Evolutionary conservation across 2,113 vertebrate genomes (phyloP).

Genomic region (Sitta europaea): DNA sequence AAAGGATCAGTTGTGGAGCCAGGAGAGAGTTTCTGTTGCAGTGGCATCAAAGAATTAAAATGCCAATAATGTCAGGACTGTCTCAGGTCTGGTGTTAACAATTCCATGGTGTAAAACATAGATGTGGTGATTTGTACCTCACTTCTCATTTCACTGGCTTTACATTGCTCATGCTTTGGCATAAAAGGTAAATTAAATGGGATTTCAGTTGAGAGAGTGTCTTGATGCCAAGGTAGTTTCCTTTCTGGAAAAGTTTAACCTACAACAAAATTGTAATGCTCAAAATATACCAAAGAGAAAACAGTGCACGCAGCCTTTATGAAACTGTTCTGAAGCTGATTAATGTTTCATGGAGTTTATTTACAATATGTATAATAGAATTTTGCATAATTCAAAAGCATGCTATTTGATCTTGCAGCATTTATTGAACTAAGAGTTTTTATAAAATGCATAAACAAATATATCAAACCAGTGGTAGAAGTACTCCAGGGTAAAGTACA

Average conservation of each 20-base stretch:
- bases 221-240: background rate
- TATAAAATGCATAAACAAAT: conserved; percentile 36
- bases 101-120: background rate
- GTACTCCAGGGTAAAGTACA: background rate
- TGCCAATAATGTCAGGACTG: background rate
- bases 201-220: background rate
- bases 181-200: background rate
- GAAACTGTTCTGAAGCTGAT: conserved; percentile 10
- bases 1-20: background rate
- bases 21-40: background rate
- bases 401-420: conserved; percentile 41
- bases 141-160: background rate
- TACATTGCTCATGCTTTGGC: background rate
- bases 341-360: conserved; percentile 62
- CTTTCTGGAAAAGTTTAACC: background rate
- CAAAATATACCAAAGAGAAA: background rate
- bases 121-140: background rate
- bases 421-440: conserved; percentile 34
- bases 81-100: background rate
- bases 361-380: conserved; percentile 54
- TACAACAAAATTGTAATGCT: background rate
- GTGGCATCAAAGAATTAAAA: background rate
- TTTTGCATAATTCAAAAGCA: conserved; percentile 64
- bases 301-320: background rate
- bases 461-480: background rate